These are phyloP conservation scores for Brachyistius frenatus DNA, from an alignment of 2,113 vertebrate species.

Conservation along the genomic window DNA sequence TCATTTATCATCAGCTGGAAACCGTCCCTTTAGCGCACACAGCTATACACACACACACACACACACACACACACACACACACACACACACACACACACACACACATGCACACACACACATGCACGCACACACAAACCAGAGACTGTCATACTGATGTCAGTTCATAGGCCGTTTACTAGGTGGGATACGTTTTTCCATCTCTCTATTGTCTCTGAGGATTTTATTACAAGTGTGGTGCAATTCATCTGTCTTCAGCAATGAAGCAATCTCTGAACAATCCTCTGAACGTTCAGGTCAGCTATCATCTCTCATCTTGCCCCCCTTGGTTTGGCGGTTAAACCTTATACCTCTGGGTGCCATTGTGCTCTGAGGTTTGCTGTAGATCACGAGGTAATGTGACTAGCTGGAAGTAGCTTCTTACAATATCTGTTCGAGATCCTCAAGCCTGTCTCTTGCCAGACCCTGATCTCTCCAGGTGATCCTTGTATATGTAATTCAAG, in stretches of 20 bases:
- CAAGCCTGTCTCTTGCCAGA: slow-evolving; percentile 21
- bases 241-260: slow-evolving; percentile 32
- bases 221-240: slow-evolving; percentile 44
- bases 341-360: slow-evolving; percentile 51
- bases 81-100: not conserved
- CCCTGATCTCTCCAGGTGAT: slow-evolving; percentile 53
- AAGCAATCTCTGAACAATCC: slow-evolving; percentile 26
- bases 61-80: slow-evolving; percentile 6
- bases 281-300: slow-evolving; percentile 14
- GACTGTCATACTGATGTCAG: slow-evolving; percentile 29
- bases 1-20: slow-evolving; percentile 76
- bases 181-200: not conserved
- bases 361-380: slow-evolving; percentile 51
- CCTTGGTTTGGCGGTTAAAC: slow-evolving; percentile 31
- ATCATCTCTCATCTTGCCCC: slow-evolving; percentile 10
- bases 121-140: not conserved
- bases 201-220: slow-evolving; percentile 46
- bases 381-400: slow-evolving; percentile 49
- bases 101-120: slow-evolving; percentile 14
- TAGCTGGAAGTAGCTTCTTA: slow-evolving; percentile 36
- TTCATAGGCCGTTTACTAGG: slow-evolving; percentile 9
- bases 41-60: not conserved
- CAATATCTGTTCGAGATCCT: slow-evolving; percentile 60
- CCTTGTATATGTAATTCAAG: slow-evolving; percentile 74
- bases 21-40: slow-evolving; percentile 45